A percentile compares a stretch with the other conserved stretches of the same genome.
phyloP scores from a whole-genome alignment of 2,113 vertebrate species.

The Cephalopholis sonnerati region DNA sequence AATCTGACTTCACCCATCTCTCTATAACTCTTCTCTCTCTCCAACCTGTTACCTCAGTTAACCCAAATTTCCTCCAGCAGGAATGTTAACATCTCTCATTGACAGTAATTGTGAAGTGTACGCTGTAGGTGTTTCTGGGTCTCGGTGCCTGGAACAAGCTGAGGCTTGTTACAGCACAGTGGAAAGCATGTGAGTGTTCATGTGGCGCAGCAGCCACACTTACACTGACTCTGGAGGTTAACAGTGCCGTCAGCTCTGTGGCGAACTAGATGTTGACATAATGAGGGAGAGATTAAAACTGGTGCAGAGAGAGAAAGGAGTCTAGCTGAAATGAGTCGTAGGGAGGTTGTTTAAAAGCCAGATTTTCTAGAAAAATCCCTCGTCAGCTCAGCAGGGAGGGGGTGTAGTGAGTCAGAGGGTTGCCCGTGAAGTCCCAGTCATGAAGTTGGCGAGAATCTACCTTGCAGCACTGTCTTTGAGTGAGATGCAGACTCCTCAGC shows the following conservation, averaged over 20 bases:
- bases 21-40: background rate
- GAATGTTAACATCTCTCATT: conserved; percentile 6
- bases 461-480: conserved; percentile 2
- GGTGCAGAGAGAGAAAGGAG: background rate
- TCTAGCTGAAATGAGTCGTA: background rate
- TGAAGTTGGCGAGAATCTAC: conserved; percentile 34
- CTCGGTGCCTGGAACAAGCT: conserved; percentile 22
- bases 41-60: background rate
- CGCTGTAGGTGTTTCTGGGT: conserved; percentile 33
- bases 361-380: conserved; percentile 37
- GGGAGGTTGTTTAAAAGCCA: conserved; percentile 14
- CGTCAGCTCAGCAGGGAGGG: conserved; percentile 37
- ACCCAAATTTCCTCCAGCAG: background rate
- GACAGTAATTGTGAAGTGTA: conserved; percentile 39
- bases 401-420: conserved; percentile 64
- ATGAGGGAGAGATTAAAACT: conserved; percentile 6
- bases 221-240: background rate
- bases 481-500: background rate
- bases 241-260: background rate
- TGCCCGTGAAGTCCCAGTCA: conserved; percentile 45
- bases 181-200: conserved; percentile 17
- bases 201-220: conserved; percentile 35
- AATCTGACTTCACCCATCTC: background rate
- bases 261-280: conserved; percentile 2
- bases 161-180: conserved; percentile 44